Percentiles rank a stretch among this genome's conserved stretches.
phyloP scores from a whole-genome alignment of 2,888 invertebrate genomes.

The Phaedon cochleariae region DNA sequence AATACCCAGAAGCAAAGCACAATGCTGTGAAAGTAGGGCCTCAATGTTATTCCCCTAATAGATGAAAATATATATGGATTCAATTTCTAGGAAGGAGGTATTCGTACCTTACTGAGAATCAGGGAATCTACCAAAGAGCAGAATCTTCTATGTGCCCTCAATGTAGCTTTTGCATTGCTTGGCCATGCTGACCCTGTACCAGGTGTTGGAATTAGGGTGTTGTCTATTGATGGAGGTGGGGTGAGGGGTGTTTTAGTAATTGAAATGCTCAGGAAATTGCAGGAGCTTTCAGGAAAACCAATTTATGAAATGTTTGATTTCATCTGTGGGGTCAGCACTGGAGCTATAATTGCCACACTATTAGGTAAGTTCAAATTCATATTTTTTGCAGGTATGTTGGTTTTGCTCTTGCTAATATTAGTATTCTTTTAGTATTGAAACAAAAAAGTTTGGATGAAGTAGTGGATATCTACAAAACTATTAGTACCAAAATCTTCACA shows the following conservation, averaged over 20 bases:
- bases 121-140: slow-evolving; percentile 60
- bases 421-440: slow-evolving; percentile 63
- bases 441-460: slow-evolving; percentile 70
- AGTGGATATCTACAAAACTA: slow-evolving; percentile 67
- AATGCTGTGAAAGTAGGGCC: slow-evolving; percentile 73
- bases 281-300: slow-evolving; percentile 72
- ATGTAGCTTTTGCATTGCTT: slow-evolving; percentile 72
- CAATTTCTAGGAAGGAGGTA: slow-evolving; percentile 70
- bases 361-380: slow-evolving; percentile 64
- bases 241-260: slow-evolving; percentile 87
- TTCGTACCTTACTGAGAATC: slow-evolving; percentile 70
- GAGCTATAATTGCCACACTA: slow-evolving; percentile 74
- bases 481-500: slow-evolving; percentile 73
- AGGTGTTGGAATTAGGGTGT: slow-evolving; percentile 78
- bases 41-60: not conserved
- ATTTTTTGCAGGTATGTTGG: too few species aligned
- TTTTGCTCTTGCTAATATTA: too few species aligned
- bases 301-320: slow-evolving; percentile 87
- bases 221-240: slow-evolving; percentile 92
- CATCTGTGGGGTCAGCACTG: slow-evolving; percentile 85
- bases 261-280: slow-evolving; percentile 81
- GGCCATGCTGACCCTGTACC: slow-evolving; percentile 76
- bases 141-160: slow-evolving; percentile 54
- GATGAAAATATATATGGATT: slow-evolving; percentile 8
- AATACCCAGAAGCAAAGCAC: slow-evolving; percentile 77